Evolutionary conservation across 2,888 invertebrate genomes (phyloP), one percentile per base, ranked within the genome.

Genomic region (Nymphalis polychloros): DNA sequence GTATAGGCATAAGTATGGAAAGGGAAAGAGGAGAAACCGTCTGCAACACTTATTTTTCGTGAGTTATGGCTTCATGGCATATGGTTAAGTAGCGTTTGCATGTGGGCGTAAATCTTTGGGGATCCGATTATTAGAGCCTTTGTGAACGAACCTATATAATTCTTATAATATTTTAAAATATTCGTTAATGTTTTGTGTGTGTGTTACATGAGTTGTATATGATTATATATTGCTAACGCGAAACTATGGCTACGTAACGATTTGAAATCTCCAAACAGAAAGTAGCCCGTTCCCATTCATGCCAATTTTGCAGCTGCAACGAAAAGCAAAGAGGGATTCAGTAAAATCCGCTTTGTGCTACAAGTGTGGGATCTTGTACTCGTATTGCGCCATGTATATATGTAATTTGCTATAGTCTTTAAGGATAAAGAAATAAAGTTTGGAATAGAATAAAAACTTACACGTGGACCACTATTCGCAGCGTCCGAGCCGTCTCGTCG

Each of bases 321-420:
- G 63, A 71, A 69, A 73, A 68, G 71, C 70, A 73, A 73, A 72
- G 71, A 64, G 70, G 69, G 70, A 69, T 69, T 75, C 71, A 70
- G 70, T 76, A 70, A 73, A 74, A 73, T 69, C 67, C 66, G 67
- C 69, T 75, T 75, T 75, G 74, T 75, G 66, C 70, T 69, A 62
- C 67, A 68, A 71, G 71, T 72, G 69, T 71, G 64, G 71, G 73
- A 70, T 75, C 74, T 74, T 72, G 69, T 72, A 70, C 69, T 69
- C 59, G 69, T 41, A 69, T 52, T 63, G 63, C 59, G 48, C 46
- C 52, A 68, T 35, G 49, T 27, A 17, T 31, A 35, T 31, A 19
- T 47, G 47, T 41, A 57, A 57, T 35, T 41, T 57, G 47, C 31
- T 20, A 19, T 53, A 55, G 61, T 23, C 64, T 57, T 57, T 68